Evolutionary conservation across 2,797 vertebrate species (phyloP), one percentile per base, ranked within the genome.

Genomic region (Iguana delicatissima): DNA sequence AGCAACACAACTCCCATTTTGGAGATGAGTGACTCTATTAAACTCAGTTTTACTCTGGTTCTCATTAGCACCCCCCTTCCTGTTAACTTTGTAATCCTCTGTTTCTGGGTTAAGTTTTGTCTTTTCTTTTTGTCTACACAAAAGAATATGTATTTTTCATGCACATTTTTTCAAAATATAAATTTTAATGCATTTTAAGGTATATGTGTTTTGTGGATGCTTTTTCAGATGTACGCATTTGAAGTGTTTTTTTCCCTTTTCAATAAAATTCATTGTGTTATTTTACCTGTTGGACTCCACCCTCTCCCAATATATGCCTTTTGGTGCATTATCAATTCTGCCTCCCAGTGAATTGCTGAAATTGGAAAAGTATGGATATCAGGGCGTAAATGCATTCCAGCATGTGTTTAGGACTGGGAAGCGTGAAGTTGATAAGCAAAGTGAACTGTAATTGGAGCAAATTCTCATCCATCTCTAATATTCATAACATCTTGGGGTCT

Each of bases 401-500:
- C 8, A 12, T 79, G 8, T 46, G 8, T 77, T 46, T 42, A 77
- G 42, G 42, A 26, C 29, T 79, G 12, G 46, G 4, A 79, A 50
- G 46, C 50, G n/a, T 50, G 76, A 29, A 5, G 29, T 79, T 79
- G 8, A 12, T 13, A 26, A 13, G 9, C 2, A 4, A 29, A 50
- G 9, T 79, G 42, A 42, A 50, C 1, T 29, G 26, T 50, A 26
- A 38, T 50, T 50, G 42, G 29, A 32, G 10, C 13, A 69, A 69
- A 69, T 69, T 69, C 10, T 69, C 35, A 12, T 13, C 42, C 9
- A 13, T 29, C 76, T 46, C 76, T 79, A 18, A 50, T 79, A 10
- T 0, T 4, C 46, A 20, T 73, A 82, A 26, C 86, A 81, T 3
- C 4, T 73, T n/a, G 0, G 0, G 42, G 85, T 29, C 59, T 67